phyloP scores from a whole-genome alignment of 2,113 vertebrate genomes.

The Petroica traversi region DNA sequence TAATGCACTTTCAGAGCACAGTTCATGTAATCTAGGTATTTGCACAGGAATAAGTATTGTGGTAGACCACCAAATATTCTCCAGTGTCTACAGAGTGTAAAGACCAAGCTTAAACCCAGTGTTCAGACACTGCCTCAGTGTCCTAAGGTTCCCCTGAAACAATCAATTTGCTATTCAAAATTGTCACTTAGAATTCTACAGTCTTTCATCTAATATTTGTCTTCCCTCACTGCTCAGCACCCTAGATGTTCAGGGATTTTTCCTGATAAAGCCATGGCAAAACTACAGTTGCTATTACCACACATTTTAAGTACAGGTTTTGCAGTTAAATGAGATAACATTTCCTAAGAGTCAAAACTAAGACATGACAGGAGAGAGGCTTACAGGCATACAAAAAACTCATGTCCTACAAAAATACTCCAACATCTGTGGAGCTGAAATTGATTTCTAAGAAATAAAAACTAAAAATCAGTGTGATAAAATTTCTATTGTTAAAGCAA shows the following conservation, averaged over 20 bases:
- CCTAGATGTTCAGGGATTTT: neutral
- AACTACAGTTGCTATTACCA: neutral
- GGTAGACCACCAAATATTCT: neutral
- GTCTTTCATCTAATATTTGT: neutral
- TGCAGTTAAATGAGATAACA: neutral
- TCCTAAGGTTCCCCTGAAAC: neutral
- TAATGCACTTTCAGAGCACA: neutral
- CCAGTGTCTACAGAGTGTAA: neutral
- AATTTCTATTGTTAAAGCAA: neutral
- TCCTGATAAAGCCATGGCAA: neutral
- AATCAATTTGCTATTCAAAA: neutral
- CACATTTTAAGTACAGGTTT: neutral
- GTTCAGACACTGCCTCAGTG: neutral
- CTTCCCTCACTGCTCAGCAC: neutral
- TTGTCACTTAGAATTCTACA: neutral
- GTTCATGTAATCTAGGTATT: neutral
- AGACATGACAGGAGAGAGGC: neutral
- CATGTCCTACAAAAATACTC: accelerated
- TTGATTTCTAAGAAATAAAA: constrained; percentile 2
- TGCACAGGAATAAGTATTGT: neutral
- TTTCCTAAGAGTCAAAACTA: neutral
- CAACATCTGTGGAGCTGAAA: neutral
- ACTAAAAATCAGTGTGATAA: neutral
- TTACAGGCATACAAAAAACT: neutral
- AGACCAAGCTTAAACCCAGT: neutral